Percentiles rank a stretch among this genome's conserved stretches.
phyloP scores from a whole-genome alignment of 2,888 invertebrate species.

The Erpobdella octoculata region DNA sequence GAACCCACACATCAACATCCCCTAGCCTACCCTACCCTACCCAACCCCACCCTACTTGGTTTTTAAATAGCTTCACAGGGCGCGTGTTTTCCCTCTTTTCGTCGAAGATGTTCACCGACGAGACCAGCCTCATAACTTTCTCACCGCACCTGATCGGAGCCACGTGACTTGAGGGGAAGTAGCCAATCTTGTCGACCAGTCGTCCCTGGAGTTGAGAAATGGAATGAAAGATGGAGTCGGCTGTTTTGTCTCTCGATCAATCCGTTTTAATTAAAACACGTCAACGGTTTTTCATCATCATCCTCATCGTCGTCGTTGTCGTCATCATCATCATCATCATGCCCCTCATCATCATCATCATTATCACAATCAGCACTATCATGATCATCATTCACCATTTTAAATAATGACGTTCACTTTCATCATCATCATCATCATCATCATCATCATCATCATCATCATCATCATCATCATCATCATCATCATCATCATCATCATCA shows the following conservation, averaged over 20 bases:
- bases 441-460: constrained; percentile 25
- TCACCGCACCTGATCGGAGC: constrained; percentile 9
- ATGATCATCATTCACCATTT: constrained; percentile 26
- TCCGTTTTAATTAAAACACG: neutral
- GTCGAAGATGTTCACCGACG: constrained; percentile 5
- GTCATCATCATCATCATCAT: constrained; percentile 25
- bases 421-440: constrained; percentile 23
- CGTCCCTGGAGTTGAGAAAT: constrained; percentile 1
- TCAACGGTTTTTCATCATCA: neutral
- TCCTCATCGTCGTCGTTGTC: constrained; percentile 24
- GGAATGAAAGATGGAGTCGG: too few relatives aligned
- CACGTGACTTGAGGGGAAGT: constrained; percentile 13
- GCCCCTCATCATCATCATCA: constrained; percentile 25
- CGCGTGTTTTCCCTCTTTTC: neutral
- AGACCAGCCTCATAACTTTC: constrained; percentile 16
- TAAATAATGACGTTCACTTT: too few relatives aligned
- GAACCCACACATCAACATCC: too few relatives aligned
- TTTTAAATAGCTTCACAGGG: constrained; percentile 11
- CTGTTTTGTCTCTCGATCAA: too few relatives aligned
- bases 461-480: constrained; percentile 24
- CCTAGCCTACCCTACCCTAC: too few relatives aligned
- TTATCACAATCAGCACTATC: constrained; percentile 20
- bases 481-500: constrained; percentile 28
- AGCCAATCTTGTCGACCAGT: constrained; percentile 10
- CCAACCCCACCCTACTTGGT: constrained; percentile 7